These are phyloP conservation scores for Camponotus floridanus DNA, from an alignment of 1,140 invertebrate species.

Conservation along the genomic window DNA sequence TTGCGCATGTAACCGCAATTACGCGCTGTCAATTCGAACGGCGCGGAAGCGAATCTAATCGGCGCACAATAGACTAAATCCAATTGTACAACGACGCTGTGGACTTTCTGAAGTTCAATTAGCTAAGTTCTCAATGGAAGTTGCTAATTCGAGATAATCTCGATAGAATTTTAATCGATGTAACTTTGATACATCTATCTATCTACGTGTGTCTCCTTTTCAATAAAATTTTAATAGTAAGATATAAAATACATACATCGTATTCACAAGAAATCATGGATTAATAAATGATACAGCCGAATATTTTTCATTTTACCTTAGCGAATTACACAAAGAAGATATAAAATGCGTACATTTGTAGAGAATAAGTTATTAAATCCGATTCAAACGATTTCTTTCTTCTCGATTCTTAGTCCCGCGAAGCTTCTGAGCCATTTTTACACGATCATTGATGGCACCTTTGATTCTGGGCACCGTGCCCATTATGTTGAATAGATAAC, in stretches of 20 bases:
- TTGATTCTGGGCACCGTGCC: conserved; percentile 48
- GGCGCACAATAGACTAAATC: conserved; percentile 36
- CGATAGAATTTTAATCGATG: not conserved
- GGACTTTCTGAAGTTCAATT: conserved; percentile 41
- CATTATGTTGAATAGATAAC: conserved; percentile 52
- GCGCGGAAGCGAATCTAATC: conserved; percentile 45
- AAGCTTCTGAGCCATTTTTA: conserved; percentile 44
- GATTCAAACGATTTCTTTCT: not conserved
- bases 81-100: conserved; percentile 9
- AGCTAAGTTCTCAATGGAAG: conserved; percentile 26
- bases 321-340: not conserved
- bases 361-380: conserved; percentile 43
- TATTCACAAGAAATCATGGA: not conserved
- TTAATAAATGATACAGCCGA: not conserved
- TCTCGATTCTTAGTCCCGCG: not conserved
- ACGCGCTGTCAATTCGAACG: conserved; percentile 22
- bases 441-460: conserved; percentile 41
- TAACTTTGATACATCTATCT: not conserved
- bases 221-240: not conserved
- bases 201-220: too few species aligned
- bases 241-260: not conserved
- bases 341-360: conserved; percentile 1
- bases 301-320: conserved; percentile 39
- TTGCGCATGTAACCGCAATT: conserved; percentile 59
- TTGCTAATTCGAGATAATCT: conserved; percentile 24